Conservation (phyloP, 2,113 vertebrate genomes). For the Corythornis madagascariensis region DNA sequence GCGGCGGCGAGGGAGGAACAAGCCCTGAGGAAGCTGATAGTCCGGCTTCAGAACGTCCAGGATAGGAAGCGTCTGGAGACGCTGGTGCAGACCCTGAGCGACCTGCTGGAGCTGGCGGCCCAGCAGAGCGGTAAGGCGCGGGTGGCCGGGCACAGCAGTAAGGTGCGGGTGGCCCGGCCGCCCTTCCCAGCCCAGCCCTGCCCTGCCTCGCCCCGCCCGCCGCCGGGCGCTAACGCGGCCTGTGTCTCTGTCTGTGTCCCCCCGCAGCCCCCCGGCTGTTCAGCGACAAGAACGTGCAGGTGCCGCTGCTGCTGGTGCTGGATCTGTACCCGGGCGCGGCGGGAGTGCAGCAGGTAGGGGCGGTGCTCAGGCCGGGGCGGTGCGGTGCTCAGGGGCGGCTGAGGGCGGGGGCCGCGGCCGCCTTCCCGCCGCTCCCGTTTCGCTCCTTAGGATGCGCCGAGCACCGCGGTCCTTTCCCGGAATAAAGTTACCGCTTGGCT, state of each 20-base stretch:
- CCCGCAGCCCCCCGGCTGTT: constrained; percentile 83
- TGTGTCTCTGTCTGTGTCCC: not conserved
- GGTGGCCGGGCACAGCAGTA: constrained; percentile 71
- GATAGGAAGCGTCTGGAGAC: constrained; percentile 83
- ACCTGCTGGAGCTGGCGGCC: constrained; percentile 83
- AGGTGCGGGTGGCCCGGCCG: not conserved
- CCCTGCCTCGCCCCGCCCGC: not conserved
- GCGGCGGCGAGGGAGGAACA: constrained; percentile 78
- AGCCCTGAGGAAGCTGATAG: constrained; percentile 85
- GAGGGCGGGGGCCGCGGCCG: not conserved
- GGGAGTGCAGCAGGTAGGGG: constrained; percentile 87
- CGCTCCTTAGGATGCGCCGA: not conserved
- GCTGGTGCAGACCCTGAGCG: constrained; percentile 88
- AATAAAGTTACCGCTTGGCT: not conserved
- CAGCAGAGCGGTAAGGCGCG: constrained; percentile 79
- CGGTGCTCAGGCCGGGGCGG: no score
- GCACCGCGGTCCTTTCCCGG: not conserved
- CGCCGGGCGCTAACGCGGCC: not conserved
- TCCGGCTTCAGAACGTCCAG: constrained; percentile 84
- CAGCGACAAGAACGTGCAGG: constrained; percentile 82
- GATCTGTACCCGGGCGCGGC: constrained; percentile 79
- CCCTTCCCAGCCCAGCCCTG: not conserved
- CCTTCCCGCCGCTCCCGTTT: not conserved
- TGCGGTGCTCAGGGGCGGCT: not conserved
- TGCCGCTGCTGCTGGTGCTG: constrained; percentile 83